Percentiles rank a stretch among this genome's conserved stretches.
Conservation (phyloP, 2,113 vertebrate genomes). For the Tympanuchus pallidicinctus region DNA sequence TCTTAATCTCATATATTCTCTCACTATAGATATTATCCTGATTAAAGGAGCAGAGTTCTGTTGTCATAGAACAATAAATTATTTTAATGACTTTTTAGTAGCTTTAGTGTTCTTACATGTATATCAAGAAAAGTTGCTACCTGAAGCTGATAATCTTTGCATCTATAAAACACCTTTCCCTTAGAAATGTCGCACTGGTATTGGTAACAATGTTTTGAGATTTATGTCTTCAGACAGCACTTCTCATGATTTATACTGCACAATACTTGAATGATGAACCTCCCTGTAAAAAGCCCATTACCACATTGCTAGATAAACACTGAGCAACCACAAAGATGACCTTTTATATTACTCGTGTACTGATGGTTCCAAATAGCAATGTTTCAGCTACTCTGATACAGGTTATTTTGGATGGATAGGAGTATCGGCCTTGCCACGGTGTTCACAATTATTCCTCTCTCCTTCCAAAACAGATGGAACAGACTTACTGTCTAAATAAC, state of each 20-base stretch:
- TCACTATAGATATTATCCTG: neutral
- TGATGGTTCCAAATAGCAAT: neutral
- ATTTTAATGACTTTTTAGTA: neutral
- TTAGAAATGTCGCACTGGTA: neutral
- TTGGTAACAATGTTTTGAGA: neutral
- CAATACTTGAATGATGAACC: fast-evolving
- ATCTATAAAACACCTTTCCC: neutral
- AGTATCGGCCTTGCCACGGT: neutral
- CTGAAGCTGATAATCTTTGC: neutral
- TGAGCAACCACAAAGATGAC: neutral
- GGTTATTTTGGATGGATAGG: neutral
- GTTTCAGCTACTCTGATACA: neutral
- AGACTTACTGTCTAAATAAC: neutral
- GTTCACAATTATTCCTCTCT: neutral
- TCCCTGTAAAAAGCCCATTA: neutral
- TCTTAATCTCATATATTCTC: neutral
- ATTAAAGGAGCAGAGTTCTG: neutral
- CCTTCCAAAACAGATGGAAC: neutral
- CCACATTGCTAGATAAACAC: neutral
- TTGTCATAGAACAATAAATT: neutral
- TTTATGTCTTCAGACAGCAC: neutral
- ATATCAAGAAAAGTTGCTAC: neutral
- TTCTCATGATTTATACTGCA: neutral
- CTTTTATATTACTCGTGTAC: neutral
- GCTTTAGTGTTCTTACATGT: neutral